These are phyloP conservation scores for Noctua comes DNA, from an alignment of 2,888 invertebrate genomes.

Conservation along the genomic window DNA sequence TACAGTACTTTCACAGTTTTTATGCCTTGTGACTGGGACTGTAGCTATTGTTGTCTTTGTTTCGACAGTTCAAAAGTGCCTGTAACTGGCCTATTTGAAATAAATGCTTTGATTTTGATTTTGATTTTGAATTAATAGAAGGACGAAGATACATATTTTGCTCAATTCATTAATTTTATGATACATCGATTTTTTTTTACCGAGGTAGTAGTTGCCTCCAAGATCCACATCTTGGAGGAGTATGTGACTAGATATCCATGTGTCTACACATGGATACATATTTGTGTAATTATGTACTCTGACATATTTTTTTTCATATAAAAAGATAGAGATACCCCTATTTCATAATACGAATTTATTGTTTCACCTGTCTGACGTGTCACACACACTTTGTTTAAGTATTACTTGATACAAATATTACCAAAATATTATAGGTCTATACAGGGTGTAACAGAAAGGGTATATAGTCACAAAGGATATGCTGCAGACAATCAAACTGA, in stretches of 20 bases:
- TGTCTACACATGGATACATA: too few relatives aligned
- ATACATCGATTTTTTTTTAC: background rate
- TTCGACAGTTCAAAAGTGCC: too few relatives aligned
- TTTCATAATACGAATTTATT: constrained; percentile 1
- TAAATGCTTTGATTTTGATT: too few relatives aligned
- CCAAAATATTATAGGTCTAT: too few relatives aligned
- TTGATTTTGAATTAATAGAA: background rate
- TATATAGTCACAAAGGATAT: too few relatives aligned
- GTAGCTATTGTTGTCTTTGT: too few relatives aligned
- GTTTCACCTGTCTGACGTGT: background rate
- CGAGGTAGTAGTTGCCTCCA: background rate
- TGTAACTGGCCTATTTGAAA: too few relatives aligned
- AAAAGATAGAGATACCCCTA: too few relatives aligned
- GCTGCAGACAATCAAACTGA: too few relatives aligned
- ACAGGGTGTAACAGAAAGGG: too few relatives aligned
- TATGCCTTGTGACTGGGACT: too few relatives aligned
- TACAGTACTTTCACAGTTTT: too few relatives aligned
- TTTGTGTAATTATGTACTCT: background rate
- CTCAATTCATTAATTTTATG: background rate
- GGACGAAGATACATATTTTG: background rate
- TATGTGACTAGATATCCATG: background rate
- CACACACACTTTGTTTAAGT: background rate
- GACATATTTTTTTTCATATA: background rate
- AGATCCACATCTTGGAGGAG: background rate
- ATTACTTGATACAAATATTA: background rate